These are phyloP conservation scores for Pipistrellus pygmaeus DNA, from an alignment of 2,797 vertebrate genomes.

Conservation along the genomic window DNA sequence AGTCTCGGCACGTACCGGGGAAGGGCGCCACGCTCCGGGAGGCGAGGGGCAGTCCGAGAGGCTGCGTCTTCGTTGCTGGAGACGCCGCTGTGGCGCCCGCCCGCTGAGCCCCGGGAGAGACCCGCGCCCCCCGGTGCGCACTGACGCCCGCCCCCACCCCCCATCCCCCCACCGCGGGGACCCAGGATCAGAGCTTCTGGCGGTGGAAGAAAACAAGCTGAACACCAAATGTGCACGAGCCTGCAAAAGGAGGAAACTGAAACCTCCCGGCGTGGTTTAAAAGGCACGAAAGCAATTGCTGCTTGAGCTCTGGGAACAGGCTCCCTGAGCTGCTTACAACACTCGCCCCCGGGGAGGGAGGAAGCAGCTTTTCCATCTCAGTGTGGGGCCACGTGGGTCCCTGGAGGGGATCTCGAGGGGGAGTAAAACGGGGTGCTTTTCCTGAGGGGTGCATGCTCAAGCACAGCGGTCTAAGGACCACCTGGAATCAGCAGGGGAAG, in stretches of 20 bases:
- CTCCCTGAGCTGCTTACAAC: not conserved
- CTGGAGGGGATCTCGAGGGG: not conserved
- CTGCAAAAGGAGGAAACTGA: constrained; percentile 17
- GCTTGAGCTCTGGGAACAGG: constrained; percentile 33
- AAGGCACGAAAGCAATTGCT: constrained; percentile 5
- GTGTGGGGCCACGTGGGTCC: not conserved
- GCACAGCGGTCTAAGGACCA: not conserved
- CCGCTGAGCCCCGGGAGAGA: not conserved
- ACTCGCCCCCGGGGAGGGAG: not conserved
- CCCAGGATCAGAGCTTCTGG: not conserved
- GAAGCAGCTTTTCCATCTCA: not conserved
- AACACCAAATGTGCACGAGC: not conserved
- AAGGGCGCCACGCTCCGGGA: not conserved
- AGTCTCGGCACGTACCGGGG: not conserved
- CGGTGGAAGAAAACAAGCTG: not conserved
- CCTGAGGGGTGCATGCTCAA: too few species aligned
- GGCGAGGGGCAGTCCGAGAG: not conserved
- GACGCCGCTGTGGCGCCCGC: not conserved
- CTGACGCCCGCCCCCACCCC: not conserved
- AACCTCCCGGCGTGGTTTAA: constrained; percentile 21
- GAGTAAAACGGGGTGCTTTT: not conserved
- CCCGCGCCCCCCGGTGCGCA: not conserved
- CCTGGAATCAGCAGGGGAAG: not conserved
- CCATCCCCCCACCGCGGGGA: too few species aligned
- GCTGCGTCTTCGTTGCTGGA: not conserved